phyloP scores from a whole-genome alignment of 2,888 invertebrate genomes.

The Nebria brevicollis region DNA sequence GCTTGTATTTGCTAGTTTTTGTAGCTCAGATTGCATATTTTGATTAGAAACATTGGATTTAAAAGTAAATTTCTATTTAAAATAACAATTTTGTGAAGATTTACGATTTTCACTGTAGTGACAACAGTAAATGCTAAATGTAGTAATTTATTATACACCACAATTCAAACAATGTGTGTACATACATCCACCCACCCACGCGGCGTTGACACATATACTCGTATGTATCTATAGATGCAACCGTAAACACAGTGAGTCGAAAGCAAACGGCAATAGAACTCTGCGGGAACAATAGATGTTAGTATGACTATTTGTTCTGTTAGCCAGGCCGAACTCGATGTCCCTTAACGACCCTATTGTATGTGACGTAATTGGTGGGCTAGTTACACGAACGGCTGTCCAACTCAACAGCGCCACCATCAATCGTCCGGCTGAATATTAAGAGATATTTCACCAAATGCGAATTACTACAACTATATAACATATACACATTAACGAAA shows the following conservation, averaged over 20 bases:
- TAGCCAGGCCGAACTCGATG: background rate
- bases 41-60: too few species aligned
- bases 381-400: conserved; percentile 6
- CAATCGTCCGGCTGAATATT: background rate
- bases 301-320: conserved; percentile 16
- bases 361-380: conserved; percentile 13
- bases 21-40: too few species aligned
- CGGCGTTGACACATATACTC: background rate
- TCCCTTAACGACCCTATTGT: conserved; percentile 17
- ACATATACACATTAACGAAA: too few species aligned
- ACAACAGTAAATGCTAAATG: background rate
- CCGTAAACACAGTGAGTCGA: background rate
- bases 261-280: background rate
- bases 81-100: too few species aligned
- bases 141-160: background rate
- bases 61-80: too few species aligned
- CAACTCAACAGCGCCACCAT: background rate
- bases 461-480: too few species aligned
- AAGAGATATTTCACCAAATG: background rate
- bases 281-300: background rate
- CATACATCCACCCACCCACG: background rate
- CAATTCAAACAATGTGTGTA: background rate
- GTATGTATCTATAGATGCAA: background rate
- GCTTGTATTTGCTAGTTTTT: too few species aligned
- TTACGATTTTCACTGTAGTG: background rate